A percentile compares a stretch with the other conserved stretches of the same genome.
Conservation (phyloP, 2,797 vertebrate genomes). For the Bryconaethiops microstoma region DNA sequence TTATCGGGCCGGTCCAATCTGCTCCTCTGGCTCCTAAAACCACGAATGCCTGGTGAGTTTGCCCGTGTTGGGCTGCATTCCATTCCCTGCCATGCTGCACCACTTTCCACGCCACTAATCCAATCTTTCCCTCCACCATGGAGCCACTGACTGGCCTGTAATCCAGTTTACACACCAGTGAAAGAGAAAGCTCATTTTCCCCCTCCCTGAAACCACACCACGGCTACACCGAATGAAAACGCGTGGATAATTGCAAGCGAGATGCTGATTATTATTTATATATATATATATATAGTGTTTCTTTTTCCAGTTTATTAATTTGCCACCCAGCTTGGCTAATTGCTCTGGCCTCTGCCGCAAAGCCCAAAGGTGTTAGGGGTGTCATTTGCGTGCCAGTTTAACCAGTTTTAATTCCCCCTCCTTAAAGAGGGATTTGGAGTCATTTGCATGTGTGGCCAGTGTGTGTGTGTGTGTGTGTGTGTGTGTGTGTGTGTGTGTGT, state of each 20-base stretch:
- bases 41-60: slow-evolving; percentile 65
- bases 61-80: slow-evolving; percentile 75
- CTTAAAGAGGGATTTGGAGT: slow-evolving; percentile 51
- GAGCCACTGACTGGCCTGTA: slow-evolving; percentile 78
- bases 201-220: slow-evolving; percentile 66
- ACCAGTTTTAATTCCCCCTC: slow-evolving; percentile 62
- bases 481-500: slow-evolving; percentile 61
- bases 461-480: slow-evolving; percentile 40
- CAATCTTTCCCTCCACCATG: slow-evolving; percentile 77
- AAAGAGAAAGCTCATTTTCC: slow-evolving; percentile 68
- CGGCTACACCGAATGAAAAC: slow-evolving; percentile 72
- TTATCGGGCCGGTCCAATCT: slow-evolving; percentile 32
- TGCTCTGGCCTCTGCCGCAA: slow-evolving; percentile 69
- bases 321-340: slow-evolving; percentile 65
- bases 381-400: slow-evolving; percentile 66
- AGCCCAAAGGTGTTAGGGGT: slow-evolving; percentile 72
- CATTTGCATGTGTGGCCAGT: slow-evolving; percentile 71
- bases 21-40: slow-evolving; percentile 46
- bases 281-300: slow-evolving; percentile 19
- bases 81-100: slow-evolving; percentile 72
- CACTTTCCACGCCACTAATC: slow-evolving; percentile 78
- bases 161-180: slow-evolving; percentile 79
- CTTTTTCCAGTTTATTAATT: slow-evolving; percentile 56
- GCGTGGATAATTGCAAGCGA: slow-evolving; percentile 71
- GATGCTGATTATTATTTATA: slow-evolving; percentile 72